Base-by-base conservation (phyloP, 2,888 invertebrate species). In the Agrochola lota region DNA sequence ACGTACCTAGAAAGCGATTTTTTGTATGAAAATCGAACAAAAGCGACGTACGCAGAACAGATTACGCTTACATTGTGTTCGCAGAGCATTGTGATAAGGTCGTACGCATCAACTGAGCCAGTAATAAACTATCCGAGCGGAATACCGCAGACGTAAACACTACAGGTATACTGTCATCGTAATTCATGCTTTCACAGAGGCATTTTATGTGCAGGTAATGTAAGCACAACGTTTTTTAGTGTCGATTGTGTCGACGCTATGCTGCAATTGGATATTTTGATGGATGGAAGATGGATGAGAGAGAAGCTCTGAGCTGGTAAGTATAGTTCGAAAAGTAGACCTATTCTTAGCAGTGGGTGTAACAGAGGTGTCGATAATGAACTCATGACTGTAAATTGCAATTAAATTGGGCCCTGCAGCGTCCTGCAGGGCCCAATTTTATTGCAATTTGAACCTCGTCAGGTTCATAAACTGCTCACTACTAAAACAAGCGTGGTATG, bases 121-220 rank as follows among this genome's bases (percentile, higher is more conserved):
- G 80, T 85, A 80, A 90, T 89, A 86, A 88, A 89, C 89, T 79
- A 87, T 85, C 79, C 77, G 70, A 79, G 68, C 81, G 81, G 55
- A 82, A 84, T 82, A 73, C 80, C 73, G 78, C 68, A 83, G 84
- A 87, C 85, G 77, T 71, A 82, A 85, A 73, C 46, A 55, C 55
- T 46, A n/a, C 49, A n/a, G 30, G 46, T 64, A 64, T 30, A 30
- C 35, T 71, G 87, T 88, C 89, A 90, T 88, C 81, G 78, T 57
- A 69, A 87, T 85, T 87, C 79, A 77, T 77, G 78, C 79, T 84
- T 85, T 85, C 86, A 81, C 79, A 59, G 66, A 23, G 15, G 26
- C 11, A 72, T 64, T 72, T 70, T 49, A 63, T 68, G 62, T 62
- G 63, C 30, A 57, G 26, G 46, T 35, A 57, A 57, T 52, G 20